Percentiles rank a stretch among this genome's conserved stretches.
These are phyloP conservation scores for Epinotia nisella DNA, from an alignment of 2,888 invertebrate species.

Conservation along the genomic window DNA sequence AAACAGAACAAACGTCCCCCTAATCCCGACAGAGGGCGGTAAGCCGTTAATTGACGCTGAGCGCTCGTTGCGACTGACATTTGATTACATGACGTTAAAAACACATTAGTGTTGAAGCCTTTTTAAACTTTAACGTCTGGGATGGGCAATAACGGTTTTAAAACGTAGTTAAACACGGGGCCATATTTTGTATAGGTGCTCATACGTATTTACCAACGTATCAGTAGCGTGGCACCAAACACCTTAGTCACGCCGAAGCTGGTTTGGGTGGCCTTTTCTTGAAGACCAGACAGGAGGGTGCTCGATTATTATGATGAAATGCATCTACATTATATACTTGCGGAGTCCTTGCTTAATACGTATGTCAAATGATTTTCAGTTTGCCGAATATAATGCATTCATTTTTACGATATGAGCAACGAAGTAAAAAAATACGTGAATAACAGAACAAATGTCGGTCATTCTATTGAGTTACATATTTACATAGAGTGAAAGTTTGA, in stretches of 20 bases:
- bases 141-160: constrained; percentile 10
- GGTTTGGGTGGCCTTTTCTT: neutral
- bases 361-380: no score
- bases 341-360: no score
- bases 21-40: constrained; percentile 51
- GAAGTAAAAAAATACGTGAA: no score
- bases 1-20: constrained; percentile 44
- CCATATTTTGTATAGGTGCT: neutral
- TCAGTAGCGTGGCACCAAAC: neutral
- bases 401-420: no score
- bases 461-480: no score
- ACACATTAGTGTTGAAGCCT: constrained; percentile 35
- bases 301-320: no score
- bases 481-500: no score
- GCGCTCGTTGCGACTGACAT: constrained; percentile 45
- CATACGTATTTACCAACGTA: no score
- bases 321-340: no score
- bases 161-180: neutral
- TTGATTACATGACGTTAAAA: constrained; percentile 42
- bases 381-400: no score
- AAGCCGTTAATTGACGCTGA: constrained; percentile 58
- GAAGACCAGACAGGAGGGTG: no score
- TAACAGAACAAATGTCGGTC: no score
- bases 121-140: constrained; percentile 16
- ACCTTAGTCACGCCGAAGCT: neutral